Conservation (phyloP, 2,888 invertebrate species). For the Trissolcus brochymenae region DNA sequence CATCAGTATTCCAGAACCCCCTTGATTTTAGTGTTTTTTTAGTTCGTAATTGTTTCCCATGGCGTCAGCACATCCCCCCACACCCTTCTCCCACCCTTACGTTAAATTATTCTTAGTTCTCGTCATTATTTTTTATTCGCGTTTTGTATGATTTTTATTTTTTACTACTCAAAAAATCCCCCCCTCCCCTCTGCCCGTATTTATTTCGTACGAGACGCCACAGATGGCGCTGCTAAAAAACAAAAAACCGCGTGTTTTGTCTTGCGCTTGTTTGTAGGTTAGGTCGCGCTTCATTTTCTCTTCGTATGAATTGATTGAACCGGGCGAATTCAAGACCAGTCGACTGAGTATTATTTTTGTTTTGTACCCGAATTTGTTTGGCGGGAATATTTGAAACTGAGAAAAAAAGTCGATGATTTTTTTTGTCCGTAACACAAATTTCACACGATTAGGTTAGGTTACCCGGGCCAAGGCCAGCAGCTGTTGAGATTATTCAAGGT, state of each 20-base stretch:
- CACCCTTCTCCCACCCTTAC: conserved; percentile 3
- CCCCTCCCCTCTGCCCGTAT: conserved; percentile 8
- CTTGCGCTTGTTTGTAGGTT: conserved; percentile 11
- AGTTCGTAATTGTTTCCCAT: conserved; percentile 61
- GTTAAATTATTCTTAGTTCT: conserved; percentile 71
- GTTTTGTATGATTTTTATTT: conserved; percentile 70
- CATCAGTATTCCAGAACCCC: conserved; percentile 74
- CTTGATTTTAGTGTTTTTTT: conserved; percentile 70
- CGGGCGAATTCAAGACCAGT: conserved; percentile 61
- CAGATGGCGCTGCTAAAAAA: conserved; percentile 16
- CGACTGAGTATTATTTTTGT: conserved; percentile 74
- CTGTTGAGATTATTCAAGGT: conserved; percentile 77
- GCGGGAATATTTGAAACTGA: not conserved
- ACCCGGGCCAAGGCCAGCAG: conserved; percentile 72
- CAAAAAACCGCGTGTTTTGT: conserved; percentile 7
- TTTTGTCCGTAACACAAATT: conserved; percentile 59
- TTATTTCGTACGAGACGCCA: conserved; percentile 57
- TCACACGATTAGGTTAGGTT: conserved; percentile 67
- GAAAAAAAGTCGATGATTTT: conserved; percentile 62
- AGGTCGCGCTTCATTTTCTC: not conserved
- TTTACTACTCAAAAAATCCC: conserved; percentile 45
- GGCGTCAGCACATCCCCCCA: conserved; percentile 30
- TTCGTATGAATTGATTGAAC: too few relatives aligned
- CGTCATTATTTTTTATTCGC: conserved; percentile 64
- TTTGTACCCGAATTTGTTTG: conserved; percentile 49